phyloP scores from a whole-genome alignment of 1,140 invertebrate species.

The Drepana arcuata region DNA sequence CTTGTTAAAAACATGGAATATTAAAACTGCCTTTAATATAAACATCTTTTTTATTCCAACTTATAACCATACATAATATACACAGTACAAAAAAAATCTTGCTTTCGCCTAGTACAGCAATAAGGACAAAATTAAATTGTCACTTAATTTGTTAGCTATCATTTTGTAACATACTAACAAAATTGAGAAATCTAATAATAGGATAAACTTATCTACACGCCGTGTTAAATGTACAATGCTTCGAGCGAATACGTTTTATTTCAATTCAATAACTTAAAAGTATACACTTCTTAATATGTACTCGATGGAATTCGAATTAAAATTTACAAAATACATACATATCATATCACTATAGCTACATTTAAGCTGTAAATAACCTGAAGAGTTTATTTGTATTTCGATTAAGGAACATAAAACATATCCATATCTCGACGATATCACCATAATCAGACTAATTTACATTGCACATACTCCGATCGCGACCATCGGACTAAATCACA shows the following conservation, averaged over 20 bases:
- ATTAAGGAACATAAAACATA: slow-evolving; percentile 70
- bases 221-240: slow-evolving; percentile 67
- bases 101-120: slow-evolving; percentile 69
- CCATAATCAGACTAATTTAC: slow-evolving; percentile 68
- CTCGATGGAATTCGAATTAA: slow-evolving; percentile 71
- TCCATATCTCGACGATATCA: slow-evolving; percentile 65
- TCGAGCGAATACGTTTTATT: slow-evolving; percentile 67
- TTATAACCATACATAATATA: slow-evolving; percentile 74
- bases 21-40: slow-evolving; percentile 64
- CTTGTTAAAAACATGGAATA: slow-evolving; percentile 7
- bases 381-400: slow-evolving; percentile 68
- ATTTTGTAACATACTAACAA: slow-evolving; percentile 61
- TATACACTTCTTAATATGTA: slow-evolving; percentile 68
- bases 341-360: slow-evolving; percentile 67
- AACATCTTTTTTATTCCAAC: slow-evolving; percentile 74
- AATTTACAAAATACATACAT: slow-evolving; percentile 71
- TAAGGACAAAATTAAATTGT: slow-evolving; percentile 69
- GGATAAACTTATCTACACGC: slow-evolving; percentile 70
- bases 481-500: slow-evolving; percentile 48
- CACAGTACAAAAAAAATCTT: slow-evolving; percentile 73
- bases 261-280: slow-evolving; percentile 69
- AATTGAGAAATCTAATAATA: slow-evolving; percentile 68
- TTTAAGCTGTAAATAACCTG: slow-evolving; percentile 63
- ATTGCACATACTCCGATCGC: slow-evolving; percentile 58
- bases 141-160: slow-evolving; percentile 59